A percentile compares a stretch with the other conserved stretches of the same genome.
phyloP scores from a whole-genome alignment of 2,113 vertebrate genomes.

The Gadus macrocephalus region DNA sequence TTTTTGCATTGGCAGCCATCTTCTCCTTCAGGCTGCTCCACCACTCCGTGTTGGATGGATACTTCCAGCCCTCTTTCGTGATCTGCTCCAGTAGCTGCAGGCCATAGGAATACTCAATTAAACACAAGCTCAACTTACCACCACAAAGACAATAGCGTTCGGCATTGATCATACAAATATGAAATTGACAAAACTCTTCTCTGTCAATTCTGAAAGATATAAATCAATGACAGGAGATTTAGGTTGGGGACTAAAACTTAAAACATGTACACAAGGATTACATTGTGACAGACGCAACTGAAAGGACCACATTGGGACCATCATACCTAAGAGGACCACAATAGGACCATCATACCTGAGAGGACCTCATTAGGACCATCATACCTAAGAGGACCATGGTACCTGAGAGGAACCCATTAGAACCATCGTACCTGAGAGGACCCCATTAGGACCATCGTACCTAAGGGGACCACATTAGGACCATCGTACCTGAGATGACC shows the following conservation, averaged over 20 bases:
- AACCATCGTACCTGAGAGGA: too few species aligned
- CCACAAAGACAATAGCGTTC: not conserved
- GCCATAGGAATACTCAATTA: not conserved
- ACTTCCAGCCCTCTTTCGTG: conserved; percentile 73
- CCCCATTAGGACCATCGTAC: too few species aligned
- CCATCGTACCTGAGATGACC: not conserved
- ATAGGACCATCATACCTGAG: conserved; percentile 75
- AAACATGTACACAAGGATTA: too few species aligned
- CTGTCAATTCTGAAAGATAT: too few species aligned
- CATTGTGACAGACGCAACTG: not conserved
- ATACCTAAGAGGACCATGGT: too few species aligned
- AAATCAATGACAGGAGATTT: too few species aligned
- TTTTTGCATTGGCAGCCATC: conserved; percentile 78
- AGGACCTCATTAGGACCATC: too few species aligned
- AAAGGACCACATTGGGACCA: not conserved
- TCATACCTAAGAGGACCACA: not conserved
- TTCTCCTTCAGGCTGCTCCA: conserved; percentile 82
- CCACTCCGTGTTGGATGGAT: conserved; percentile 79
- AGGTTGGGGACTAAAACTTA: too few species aligned
- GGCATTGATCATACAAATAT: too few species aligned
- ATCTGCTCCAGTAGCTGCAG: conserved; percentile 79
- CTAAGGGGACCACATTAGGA: too few species aligned
- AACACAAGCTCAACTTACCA: not conserved
- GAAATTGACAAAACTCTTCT: too few species aligned
- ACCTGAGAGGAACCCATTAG: too few species aligned